Conservation (phyloP, 2,113 vertebrate species). For the Pogona vitticeps region DNA sequence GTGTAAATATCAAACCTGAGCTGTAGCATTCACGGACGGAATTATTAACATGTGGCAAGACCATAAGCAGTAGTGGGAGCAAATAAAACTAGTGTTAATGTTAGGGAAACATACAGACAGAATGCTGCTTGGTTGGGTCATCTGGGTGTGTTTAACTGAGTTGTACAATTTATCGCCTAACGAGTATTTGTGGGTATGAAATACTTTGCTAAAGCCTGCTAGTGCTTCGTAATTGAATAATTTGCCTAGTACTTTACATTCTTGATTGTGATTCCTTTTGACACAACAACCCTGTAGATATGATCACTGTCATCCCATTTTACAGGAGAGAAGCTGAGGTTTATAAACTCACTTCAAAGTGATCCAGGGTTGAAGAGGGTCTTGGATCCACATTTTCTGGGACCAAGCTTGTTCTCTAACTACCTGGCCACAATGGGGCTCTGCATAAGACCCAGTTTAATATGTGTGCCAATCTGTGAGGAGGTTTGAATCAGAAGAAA, state of each 20-base stretch:
- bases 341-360: background rate
- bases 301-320: background rate
- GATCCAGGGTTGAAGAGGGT: background rate
- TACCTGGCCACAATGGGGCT: too few relatives aligned
- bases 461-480: background rate
- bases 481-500: background rate
- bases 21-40: conserved; percentile 61
- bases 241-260: conserved; percentile 2
- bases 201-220: background rate
- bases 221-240: background rate
- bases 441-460: background rate
- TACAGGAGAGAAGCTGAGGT: background rate
- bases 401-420: background rate
- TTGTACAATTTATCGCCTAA: background rate
- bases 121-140: conserved; percentile 27
- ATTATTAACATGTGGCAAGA: conserved; percentile 74
- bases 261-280: background rate
- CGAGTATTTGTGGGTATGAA: background rate
- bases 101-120: conserved; percentile 77
- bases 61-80: conserved; percentile 69
- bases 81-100: conserved; percentile 76
- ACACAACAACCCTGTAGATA: background rate
- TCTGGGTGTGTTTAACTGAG: background rate
- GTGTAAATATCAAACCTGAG: conserved; percentile 59
- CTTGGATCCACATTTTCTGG: background rate